These are phyloP conservation scores for Rhingia campestris DNA, from an alignment of 2,888 invertebrate species.

Conservation along the genomic window DNA sequence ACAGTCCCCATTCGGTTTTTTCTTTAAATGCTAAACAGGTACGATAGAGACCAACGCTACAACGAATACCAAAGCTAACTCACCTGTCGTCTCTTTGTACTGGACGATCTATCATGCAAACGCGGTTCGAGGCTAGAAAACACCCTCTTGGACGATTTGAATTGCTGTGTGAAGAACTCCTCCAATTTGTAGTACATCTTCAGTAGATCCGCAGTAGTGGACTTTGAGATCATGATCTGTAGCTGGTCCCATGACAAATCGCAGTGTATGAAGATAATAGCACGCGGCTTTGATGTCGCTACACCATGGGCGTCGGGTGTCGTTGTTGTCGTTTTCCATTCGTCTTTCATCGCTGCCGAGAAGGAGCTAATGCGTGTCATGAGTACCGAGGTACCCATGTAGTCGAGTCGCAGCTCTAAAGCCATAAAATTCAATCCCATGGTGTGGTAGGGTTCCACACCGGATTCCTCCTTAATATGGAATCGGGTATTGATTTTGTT, in stretches of 20 bases:
- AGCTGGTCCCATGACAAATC: conserved; percentile 97
- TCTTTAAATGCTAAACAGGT: conserved; percentile 78
- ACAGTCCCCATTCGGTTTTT: conserved; percentile 79
- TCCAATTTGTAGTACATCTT: conserved; percentile 98
- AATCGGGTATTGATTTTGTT: conserved; percentile 94
- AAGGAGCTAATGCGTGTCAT: conserved; percentile 94
- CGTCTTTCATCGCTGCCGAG: conserved; percentile 91
- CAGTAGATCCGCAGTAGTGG: conserved; percentile 97
- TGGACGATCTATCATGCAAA: conserved; percentile 80
- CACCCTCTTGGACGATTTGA: conserved; percentile 96
- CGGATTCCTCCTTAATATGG: conserved; percentile 94
- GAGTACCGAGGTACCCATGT: conserved; percentile 98
- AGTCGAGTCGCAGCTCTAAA: conserved; percentile 95
- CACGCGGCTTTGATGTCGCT: conserved; percentile 85
- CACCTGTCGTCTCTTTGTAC: conserved; percentile 81
- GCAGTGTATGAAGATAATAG: conserved; percentile 95
- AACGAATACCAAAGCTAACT: background rate
- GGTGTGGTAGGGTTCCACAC: conserved; percentile 94
- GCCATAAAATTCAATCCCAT: conserved; percentile 92
- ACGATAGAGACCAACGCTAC: background rate
- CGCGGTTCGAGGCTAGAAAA: conserved; percentile 89
- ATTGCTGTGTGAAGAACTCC: conserved; percentile 99
- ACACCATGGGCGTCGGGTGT: conserved; percentile 70
- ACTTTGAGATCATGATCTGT: conserved; percentile 97
- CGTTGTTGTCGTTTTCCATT: conserved; percentile 87